phyloP scores from a whole-genome alignment of 2,113 vertebrate species.

The Anoplopoma fimbria region DNA sequence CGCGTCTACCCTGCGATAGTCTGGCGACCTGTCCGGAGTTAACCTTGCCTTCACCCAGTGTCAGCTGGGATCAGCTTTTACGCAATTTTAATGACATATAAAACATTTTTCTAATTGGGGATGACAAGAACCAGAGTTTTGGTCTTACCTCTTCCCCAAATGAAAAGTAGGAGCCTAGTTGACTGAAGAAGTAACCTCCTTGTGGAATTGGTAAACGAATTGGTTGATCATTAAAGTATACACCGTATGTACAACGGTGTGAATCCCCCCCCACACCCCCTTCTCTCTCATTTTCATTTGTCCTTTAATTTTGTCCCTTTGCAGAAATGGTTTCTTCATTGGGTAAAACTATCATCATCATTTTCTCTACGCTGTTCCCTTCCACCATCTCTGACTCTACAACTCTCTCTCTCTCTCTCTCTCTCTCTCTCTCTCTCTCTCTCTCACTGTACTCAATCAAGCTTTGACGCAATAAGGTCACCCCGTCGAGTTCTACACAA shows the following conservation, averaged over 20 bases:
- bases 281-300: background rate
- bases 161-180: background rate
- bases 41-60: too few species aligned
- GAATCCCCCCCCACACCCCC: background rate
- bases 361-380: background rate
- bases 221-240: background rate
- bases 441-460: constrained; percentile 28
- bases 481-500: constrained; percentile 1
- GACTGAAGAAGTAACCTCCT: background rate
- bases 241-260: background rate
- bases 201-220: background rate
- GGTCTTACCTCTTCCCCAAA: background rate
- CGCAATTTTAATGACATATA: too few species aligned
- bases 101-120: too few species aligned
- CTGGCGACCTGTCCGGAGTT: too few species aligned
- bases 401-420: constrained; percentile 8
- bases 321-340: background rate
- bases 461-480: constrained; percentile 45
- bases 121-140: background rate
- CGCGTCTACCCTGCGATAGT: too few species aligned
- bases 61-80: too few species aligned
- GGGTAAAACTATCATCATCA: background rate
- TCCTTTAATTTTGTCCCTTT: background rate
- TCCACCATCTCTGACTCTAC: background rate
- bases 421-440: constrained; percentile 14